These are phyloP conservation scores for Elymnias hypermnestra DNA, from an alignment of 1,140 invertebrate species.

Conservation along the genomic window DNA sequence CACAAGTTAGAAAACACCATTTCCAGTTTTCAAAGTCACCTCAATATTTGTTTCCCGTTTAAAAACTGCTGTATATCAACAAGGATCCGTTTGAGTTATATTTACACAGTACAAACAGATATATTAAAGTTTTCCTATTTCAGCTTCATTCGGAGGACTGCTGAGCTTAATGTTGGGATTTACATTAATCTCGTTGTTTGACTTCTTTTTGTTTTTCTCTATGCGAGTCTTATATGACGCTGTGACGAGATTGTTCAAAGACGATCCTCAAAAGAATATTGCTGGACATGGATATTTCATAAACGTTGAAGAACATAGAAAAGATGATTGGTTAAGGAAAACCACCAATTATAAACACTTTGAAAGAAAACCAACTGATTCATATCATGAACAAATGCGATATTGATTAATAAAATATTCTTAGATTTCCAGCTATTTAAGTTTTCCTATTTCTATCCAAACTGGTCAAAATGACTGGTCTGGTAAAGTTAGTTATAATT, in stretches of 20 bases:
- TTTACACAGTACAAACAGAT: too few relatives aligned
- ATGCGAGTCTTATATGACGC: slow-evolving; percentile 32
- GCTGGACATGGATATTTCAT: slow-evolving; percentile 13
- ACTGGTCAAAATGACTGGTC: too few relatives aligned
- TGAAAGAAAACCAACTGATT: not conserved
- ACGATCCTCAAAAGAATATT: not conserved
- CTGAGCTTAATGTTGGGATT: slow-evolving; percentile 81
- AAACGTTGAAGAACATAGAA: slow-evolving; percentile 22
- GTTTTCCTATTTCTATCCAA: too few relatives aligned
- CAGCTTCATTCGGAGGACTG: slow-evolving; percentile 82
- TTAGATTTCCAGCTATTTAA: too few relatives aligned
- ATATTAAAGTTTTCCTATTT: slow-evolving; percentile 35
- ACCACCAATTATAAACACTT: not conserved
- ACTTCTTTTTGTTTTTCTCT: slow-evolving; percentile 79
- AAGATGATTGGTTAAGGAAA: slow-evolving; percentile 6
- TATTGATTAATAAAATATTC: not conserved
- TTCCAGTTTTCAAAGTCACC: too few relatives aligned
- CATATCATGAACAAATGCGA: not conserved
- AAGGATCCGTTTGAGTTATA: too few relatives aligned
- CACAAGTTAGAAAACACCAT: too few relatives aligned
- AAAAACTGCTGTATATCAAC: too few relatives aligned
- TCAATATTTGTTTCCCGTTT: too few relatives aligned
- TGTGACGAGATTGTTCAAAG: not conserved
- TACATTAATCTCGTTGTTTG: slow-evolving; percentile 81
- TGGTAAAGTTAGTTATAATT: too few relatives aligned